Base-by-base conservation (phyloP, 2,888 invertebrate genomes). In the Hipparchia sbordonii region DNA sequence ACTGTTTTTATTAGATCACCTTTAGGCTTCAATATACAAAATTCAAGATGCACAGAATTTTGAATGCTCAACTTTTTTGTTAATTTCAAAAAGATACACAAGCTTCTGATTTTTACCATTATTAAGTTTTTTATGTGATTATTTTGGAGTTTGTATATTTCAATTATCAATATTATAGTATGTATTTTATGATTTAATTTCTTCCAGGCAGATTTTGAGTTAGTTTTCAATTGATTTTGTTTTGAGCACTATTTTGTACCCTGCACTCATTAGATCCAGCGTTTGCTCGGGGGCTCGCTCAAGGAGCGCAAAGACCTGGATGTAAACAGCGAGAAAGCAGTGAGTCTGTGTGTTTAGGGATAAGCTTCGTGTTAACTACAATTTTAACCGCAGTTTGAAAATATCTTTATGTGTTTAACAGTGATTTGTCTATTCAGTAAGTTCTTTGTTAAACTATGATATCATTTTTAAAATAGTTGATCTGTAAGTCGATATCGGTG, bases 271-370 rank as follows among this genome's bases (percentile, higher is more conserved):
- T 95, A 96, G 97, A 96, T 97, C 88, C 96, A 96, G 85, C 95
- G 95, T 83, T 95, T 97, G 88, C 95, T 97, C 90, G 96, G 96
- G 81, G 96, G 96, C 83, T 94, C 95, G 61, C 87, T 96, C 84
- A 95, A 95, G 91, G 91, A 95, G 81, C 93, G 95, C 79, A 95
- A 96, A 87, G 94, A 96, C 87, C 94, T 95, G 92, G 97, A 97
- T 87, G 92, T 94, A 77, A 94, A 94, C 82, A 95, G 96, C 80
- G 93, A 95, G 84, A 93, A 94, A 92, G 94, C 95, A 90, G 96
- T 96, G 96, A 96, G 96, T 95, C 92, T 70, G 61, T 73, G 74
- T 72, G 75, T 76, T 67, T 66, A 57, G 70, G 54, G 48, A 74
- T 74, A 56, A 61, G 70, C 69, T 69, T 69, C 52, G 61, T 61